A percentile compares a stretch with the other conserved stretches of the same genome.
These are phyloP conservation scores for Venturia canescens DNA, from an alignment of 1,140 invertebrate genomes.

Conservation along the genomic window DNA sequence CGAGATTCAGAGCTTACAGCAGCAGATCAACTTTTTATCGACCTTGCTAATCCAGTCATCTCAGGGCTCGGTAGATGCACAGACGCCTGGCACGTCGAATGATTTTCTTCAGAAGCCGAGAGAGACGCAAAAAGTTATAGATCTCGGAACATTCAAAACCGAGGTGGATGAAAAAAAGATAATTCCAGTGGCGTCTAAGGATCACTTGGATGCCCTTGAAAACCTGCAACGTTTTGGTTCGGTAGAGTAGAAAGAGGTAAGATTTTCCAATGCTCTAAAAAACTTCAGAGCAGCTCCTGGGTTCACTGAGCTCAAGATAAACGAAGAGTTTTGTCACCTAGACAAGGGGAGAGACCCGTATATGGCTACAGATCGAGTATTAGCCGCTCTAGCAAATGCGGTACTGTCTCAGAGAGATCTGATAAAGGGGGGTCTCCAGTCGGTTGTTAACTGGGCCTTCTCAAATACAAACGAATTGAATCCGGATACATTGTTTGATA, in stretches of 20 bases:
- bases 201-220: conserved; percentile 28
- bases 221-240: conserved; percentile 42
- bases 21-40: neutral
- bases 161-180: conserved; percentile 44
- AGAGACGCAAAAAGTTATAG: conserved; percentile 7
- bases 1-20: neutral
- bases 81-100: conserved; percentile 13
- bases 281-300: conserved; percentile 42
- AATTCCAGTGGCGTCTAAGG: conserved; percentile 11
- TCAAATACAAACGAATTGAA: conserved; percentile 26
- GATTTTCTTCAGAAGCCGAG: conserved; percentile 13
- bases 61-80: neutral
- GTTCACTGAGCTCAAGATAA: conserved; percentile 44
- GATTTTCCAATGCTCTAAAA: conserved; percentile 42
- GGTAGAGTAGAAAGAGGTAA: conserved; percentile 52
- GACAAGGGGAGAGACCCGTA: no score
- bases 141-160: conserved; percentile 27
- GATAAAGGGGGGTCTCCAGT: conserved; percentile 15
- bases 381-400: conserved; percentile 33
- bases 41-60: neutral
- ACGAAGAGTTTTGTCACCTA: conserved; percentile 21
- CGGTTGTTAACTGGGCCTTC: conserved; percentile 16
- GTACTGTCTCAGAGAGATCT: conserved; percentile 28
- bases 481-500: conserved; percentile 42
- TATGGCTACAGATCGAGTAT: conserved; percentile 12